Evolutionary conservation across 2,888 invertebrate genomes (phyloP).

Genomic region (Meiosimyza platycephala): DNA sequence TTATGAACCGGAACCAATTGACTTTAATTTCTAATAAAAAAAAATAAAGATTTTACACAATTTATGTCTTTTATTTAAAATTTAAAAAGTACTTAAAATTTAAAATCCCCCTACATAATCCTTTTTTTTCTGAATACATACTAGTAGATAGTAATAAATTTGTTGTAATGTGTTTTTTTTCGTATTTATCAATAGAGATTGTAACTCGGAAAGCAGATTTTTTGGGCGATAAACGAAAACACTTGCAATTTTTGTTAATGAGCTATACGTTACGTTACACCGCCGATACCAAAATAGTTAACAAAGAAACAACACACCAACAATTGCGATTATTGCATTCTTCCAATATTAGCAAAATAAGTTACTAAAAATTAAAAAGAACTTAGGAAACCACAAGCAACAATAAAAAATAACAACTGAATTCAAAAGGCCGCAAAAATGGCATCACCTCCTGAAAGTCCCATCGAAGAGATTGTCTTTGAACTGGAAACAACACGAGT

Average conservation of each 20-base stretch:
- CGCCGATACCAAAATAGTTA: slow-evolving; percentile 36
- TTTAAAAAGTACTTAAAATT: too few relatives aligned
- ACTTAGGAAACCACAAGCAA: slow-evolving; percentile 12
- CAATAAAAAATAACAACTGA: slow-evolving; percentile 13
- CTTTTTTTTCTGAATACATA: too few relatives aligned
- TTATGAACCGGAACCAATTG: too few relatives aligned
- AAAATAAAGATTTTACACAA: too few relatives aligned
- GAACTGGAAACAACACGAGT: slow-evolving; percentile 82
- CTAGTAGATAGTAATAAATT: too few relatives aligned
- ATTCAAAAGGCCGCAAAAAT: slow-evolving; percentile 65
- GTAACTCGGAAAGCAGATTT: slow-evolving; percentile 7
- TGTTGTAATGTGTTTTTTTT: background rate
- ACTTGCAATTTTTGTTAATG: slow-evolving; percentile 24
- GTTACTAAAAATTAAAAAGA: background rate
- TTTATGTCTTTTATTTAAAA: too few relatives aligned
- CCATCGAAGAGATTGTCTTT: slow-evolving; percentile 87
- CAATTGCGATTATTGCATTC: slow-evolving; percentile 32
- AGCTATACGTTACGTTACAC: slow-evolving; percentile 25
- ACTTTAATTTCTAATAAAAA: too few relatives aligned
- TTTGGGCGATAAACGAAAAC: slow-evolving; percentile 9
- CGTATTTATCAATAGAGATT: slow-evolving; percentile 1
- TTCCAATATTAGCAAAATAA: slow-evolving; percentile 24
- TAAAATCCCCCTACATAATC: too few relatives aligned
- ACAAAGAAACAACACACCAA: slow-evolving; percentile 39
- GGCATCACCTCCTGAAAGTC: slow-evolving; percentile 89